These are phyloP conservation scores for Sinocyclocheilus rhinocerous DNA, from an alignment of 2,113 vertebrate species.

Conservation along the genomic window DNA sequence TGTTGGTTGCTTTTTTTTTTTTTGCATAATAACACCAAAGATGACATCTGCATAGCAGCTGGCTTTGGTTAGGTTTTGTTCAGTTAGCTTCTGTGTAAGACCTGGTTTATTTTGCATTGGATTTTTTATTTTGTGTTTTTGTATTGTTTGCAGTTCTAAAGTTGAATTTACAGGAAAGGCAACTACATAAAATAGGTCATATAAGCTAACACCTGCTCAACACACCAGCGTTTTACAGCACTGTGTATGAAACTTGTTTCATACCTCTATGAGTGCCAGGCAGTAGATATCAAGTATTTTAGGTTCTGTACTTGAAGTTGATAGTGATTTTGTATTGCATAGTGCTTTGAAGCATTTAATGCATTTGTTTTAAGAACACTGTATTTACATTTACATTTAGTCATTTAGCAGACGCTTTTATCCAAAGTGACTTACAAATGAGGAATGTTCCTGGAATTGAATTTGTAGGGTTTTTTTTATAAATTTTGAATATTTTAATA, in stretches of 20 bases:
- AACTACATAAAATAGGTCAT: slow-evolving; percentile 5
- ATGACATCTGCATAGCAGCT: too few species aligned
- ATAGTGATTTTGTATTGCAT: neutral
- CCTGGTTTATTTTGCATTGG: too few species aligned
- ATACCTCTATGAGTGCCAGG: neutral
- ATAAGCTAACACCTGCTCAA: slow-evolving; percentile 1
- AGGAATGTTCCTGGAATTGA: neutral
- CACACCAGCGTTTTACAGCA: neutral
- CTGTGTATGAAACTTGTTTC: neutral
- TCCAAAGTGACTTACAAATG: too few species aligned
- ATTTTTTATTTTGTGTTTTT: neutral
- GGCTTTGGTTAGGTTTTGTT: neutral
- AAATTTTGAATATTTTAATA: neutral
- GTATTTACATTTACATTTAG: neutral
- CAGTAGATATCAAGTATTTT: neutral
- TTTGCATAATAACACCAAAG: neutral
- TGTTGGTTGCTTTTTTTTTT: neutral
- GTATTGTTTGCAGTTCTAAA: neutral
- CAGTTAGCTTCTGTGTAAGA: neutral
- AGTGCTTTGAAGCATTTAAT: neutral
- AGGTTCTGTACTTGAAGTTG: neutral
- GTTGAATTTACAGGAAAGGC: slow-evolving; percentile 21
- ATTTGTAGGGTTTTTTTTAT: neutral
- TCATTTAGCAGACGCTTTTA: too few species aligned
- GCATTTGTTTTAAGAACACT: too few species aligned